Evolutionary conservation across 2,797 vertebrate species (phyloP), one percentile per base, ranked within the genome.

Genomic region (Lacerta bilineata): DNA sequence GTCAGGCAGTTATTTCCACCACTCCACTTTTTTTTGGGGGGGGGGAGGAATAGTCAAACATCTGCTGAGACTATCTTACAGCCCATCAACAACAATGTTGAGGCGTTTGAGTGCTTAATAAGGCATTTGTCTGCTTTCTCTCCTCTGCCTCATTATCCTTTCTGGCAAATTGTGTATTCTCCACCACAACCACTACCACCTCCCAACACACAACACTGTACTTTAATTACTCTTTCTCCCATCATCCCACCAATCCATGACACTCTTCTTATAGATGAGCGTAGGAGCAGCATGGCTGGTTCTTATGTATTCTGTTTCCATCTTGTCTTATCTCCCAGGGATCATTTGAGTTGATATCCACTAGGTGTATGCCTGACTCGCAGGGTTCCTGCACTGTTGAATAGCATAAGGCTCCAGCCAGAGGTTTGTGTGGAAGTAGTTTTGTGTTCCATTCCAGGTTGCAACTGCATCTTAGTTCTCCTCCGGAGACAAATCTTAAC

Each of bases 1-100:
- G 43, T 55, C 79, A 55, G 79, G 80, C 71, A 76, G 78, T 86
- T 85, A 89, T 82, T 33, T 80, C 77, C 46, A 61, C 36, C 27
- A 20, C 11, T 71, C 39, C 9, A 46, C 10, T 29, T 84, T 75
- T 75, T 50, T 50, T n/a, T 6, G 2, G 4, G 43, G 15, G 27
- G 23, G 39, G 39, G 71, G 17, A 25, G 50, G 27, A 20, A 41
- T 20, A 7, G 17, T 36, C 80, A 87, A 61, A 77, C 72, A 78
- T 85, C 23, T 39, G 55, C 80, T 74, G 75, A 72, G 6, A 74
- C 2, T 0, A 1, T 27, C 75, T 71, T 87, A 74, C 8, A 0
- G 43, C 7, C 55, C n/a, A 3, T 68, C 79, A 46, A 8, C 86
- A 80, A 46, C 66, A 43, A 84, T 2, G 8, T n/a, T 61, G 61